Conservation (phyloP, 2,113 vertebrate genomes). For the Micronisus gabar region DNA sequence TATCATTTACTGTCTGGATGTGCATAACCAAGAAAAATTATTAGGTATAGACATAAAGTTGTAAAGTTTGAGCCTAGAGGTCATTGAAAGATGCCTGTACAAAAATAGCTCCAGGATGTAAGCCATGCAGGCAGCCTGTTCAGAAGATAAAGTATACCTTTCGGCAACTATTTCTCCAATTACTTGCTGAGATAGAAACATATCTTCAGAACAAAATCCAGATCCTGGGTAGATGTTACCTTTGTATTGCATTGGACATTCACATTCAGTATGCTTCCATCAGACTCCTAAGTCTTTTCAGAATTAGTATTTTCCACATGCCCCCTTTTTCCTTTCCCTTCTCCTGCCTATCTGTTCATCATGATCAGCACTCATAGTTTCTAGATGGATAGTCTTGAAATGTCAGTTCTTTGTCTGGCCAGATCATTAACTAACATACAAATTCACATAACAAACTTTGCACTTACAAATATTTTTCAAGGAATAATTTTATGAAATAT, state of each 20-base stretch:
- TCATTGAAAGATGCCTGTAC: background rate
- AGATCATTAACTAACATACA: background rate
- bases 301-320: background rate
- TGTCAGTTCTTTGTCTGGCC: background rate
- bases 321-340: background rate
- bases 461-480: background rate
- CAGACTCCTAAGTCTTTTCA: background rate
- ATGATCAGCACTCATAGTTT: background rate
- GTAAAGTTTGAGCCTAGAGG: background rate
- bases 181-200: background rate
- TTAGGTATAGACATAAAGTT: background rate
- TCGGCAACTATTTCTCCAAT: background rate
- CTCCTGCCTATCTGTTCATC: background rate
- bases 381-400: background rate
- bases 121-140: background rate
- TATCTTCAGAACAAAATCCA: background rate
- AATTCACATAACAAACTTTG: background rate
- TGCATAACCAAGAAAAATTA: background rate
- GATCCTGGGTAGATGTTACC: background rate
- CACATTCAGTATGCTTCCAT: background rate
- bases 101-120: background rate
- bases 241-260: background rate
- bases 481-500: background rate
- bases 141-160: background rate
- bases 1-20: background rate